A percentile compares a stretch with the other conserved stretches of the same genome.
Evolutionary conservation across 2,113 vertebrate genomes (phyloP).

Genomic region (Antigone vipio): DNA sequence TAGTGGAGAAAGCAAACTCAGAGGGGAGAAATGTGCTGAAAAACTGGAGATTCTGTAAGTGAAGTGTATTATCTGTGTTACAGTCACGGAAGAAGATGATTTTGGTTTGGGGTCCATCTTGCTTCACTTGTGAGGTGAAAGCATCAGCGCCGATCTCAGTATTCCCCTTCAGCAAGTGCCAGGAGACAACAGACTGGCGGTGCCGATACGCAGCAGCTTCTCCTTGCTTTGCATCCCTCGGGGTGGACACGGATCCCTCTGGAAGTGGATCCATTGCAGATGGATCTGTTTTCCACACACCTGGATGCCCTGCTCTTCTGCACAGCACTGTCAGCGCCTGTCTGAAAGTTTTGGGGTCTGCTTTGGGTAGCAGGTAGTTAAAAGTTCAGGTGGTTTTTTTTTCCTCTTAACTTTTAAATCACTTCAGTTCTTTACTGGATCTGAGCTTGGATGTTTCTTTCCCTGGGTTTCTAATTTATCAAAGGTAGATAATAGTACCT

Average conservation of each 20-base stretch:
- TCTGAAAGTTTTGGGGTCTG: not conserved
- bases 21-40: not conserved
- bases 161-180: not conserved
- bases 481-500: not conserved
- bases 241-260: not conserved
- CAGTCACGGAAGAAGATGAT: not conserved
- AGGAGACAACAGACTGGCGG: not conserved
- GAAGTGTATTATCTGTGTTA: not conserved
- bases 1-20: not conserved
- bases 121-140: not conserved
- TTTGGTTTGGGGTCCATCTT: not conserved
- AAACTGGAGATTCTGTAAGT: not conserved
- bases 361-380: not conserved
- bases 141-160: not conserved
- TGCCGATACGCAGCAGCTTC: not conserved
- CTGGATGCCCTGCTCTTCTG: not conserved
- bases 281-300: not conserved
- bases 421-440: not conserved
- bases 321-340: not conserved
- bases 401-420: not conserved
- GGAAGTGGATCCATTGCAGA: not conserved
- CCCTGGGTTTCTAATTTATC: not conserved
- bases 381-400: not conserved
- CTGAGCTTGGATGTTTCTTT: not conserved
- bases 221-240: not conserved